Base-by-base conservation (phyloP, 2,888 invertebrate genomes). In the Tetrapedia diversipes region DNA sequence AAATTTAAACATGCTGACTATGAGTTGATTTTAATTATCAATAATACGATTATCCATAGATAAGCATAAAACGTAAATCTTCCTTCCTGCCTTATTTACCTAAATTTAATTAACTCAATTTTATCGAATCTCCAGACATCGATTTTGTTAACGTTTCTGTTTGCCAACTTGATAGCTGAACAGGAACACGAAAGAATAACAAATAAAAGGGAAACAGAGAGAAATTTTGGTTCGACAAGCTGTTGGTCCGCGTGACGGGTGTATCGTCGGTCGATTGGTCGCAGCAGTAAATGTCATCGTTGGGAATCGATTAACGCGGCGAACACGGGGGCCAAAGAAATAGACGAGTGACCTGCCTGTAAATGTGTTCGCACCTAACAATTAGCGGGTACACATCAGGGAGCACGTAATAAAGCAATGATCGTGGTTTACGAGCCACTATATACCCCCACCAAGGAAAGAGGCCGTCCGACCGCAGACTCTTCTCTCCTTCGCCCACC, bases 371-470 rank as follows among this genome's bases (percentile, higher is more conserved):
- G 86, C 89, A 89, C 88, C 87, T 84, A 86, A 89, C 88, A 89
- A 90, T 90, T 90, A 90, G 89, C 84, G 83, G 81, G 85, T 85
- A 86, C 86, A 86, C 88, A 86, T 86, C 86, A 86, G 87, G 83
- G 86, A 85, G 88, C 84, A 80, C 84, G 89, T 89, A 89, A 90
- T 90, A 89, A 90, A 90, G 89, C 89, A 90, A 90, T 90, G 89
- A 90, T 89, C 88, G 88, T 86, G 86, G 87, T 90, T 90, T 90
- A 90, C 86, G 90, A 90, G 87, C 88, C 77, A 86, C 86, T 90
- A 89, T 90, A 90, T 87, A 85, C 86, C 86, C 86, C 84, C 79
- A 78, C 81, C 80, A 67, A n/a, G n/a, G n/a, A n/a, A n/a, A 79
- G 80, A 76, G 83, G 84, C 83, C 81, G 69, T 66, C 76, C 80